These are phyloP conservation scores for Stercorarius parasiticus DNA, from an alignment of 2,113 vertebrate species.

Conservation along the genomic window DNA sequence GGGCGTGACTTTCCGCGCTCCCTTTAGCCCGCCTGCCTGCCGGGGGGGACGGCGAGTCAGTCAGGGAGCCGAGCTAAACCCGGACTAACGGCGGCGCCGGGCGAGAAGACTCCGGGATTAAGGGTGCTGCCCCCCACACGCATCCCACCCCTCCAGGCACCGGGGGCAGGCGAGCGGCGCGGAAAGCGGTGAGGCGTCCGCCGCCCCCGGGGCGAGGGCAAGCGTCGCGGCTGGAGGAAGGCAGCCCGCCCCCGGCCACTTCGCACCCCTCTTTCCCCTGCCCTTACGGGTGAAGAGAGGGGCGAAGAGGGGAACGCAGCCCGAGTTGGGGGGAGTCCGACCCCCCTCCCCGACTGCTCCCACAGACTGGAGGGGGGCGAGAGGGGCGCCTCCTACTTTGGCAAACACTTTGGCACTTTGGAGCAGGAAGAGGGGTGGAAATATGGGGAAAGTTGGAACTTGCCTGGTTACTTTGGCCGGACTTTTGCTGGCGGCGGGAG, in stretches of 20 bases:
- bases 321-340: background rate
- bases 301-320: background rate
- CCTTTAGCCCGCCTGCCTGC: conserved; percentile 63
- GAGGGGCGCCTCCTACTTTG: conserved; percentile 32
- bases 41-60: conserved; percentile 73
- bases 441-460: conserved; percentile 77
- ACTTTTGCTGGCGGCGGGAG: conserved; percentile 73
- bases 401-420: conserved; percentile 35
- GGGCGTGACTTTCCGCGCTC: conserved; percentile 71
- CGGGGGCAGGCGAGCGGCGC: background rate
- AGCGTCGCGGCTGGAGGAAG: background rate
- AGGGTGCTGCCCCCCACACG: background rate
- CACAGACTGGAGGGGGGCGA: background rate
- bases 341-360: background rate
- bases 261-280: background rate
- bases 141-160: background rate
- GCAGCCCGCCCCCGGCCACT: background rate
- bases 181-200: background rate
- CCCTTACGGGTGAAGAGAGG: background rate
- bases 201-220: background rate
- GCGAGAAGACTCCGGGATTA: background rate
- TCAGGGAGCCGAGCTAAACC: conserved; percentile 40
- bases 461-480: conserved; percentile 80
- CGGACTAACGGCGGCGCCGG: background rate
- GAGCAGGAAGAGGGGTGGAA: conserved; percentile 50